Base-by-base conservation (phyloP, 2,888 invertebrate genomes). In the Criorhina ranunculi region DNA sequence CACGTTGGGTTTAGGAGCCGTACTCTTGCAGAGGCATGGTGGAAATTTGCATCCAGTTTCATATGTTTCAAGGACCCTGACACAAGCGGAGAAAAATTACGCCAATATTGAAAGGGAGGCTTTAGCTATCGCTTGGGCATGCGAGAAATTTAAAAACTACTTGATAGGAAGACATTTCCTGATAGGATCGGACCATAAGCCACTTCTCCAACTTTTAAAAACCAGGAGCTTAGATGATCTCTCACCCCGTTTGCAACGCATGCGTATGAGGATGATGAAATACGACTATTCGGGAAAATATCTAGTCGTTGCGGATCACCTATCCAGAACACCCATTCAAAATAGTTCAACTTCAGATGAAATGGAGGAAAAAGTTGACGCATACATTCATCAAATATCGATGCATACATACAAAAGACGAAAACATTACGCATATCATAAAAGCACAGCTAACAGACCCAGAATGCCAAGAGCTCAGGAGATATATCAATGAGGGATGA, bases 311-410 rank as follows among this genome's bases (percentile, higher is more conserved):
- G n/a, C n/a, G n/a, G n/a, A 53, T 5, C 15, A 66, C 24, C 24
- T 66, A 35, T 66, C 51, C 6, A 67, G 53, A 67, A 53, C 31
- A 31, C 55, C 55, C 7, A 31, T 67, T 17, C 12, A 67, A n/a
- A n/a, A n/a, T n/a, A n/a, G n/a, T n/a, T n/a, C 15, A 42, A 55
- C 44, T 40, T 2, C 44, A 33, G 67, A 67, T 40, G 55, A 67
- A 19, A 7, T 44, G 4, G 67, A 55, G 44, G 44, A 55, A 5
- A 55, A 67, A 55, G 24, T 55, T 0, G 40, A 40, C 15, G 66
- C 64, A 17, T 64, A 67, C 17, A 29, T 59, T 24, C 37, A 24
- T n/a, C 1, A 51, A 8, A 51, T 66, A 51, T 49, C 51, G 0
- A 9, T 66, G 12, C 51, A 35, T 66, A 33, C 57, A 57, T 9